These are phyloP conservation scores for Columba janthina DNA, from an alignment of 2,113 vertebrate genomes.

Conservation along the genomic window DNA sequence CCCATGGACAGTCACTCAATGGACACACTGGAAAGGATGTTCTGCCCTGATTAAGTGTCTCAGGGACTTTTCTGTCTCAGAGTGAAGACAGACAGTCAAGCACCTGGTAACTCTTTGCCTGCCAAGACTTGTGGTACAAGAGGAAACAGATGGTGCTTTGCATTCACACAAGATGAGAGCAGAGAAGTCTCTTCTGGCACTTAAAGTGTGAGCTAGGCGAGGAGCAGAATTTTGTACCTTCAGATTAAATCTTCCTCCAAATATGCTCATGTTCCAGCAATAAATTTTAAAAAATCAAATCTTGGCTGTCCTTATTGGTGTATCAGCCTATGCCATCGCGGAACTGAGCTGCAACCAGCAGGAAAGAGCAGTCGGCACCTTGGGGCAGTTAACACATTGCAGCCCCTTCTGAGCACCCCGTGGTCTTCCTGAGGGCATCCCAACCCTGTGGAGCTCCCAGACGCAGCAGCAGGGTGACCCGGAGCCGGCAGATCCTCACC, in stretches of 20 bases:
- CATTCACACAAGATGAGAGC: not conserved
- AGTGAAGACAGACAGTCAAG: not conserved
- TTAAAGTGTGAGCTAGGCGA: not conserved
- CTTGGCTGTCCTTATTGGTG: not conserved
- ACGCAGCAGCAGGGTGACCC: not conserved
- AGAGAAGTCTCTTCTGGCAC: slow-evolving; percentile 37
- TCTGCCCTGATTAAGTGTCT: slow-evolving; percentile 25
- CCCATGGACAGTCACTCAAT: not conserved
- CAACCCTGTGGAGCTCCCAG: not conserved
- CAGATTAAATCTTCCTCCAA: not conserved
- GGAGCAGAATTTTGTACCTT: not conserved
- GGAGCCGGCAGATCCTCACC: accelerated
- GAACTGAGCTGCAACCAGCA: not conserved
- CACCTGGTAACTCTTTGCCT: slow-evolving; percentile 46
- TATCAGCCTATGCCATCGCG: not conserved
- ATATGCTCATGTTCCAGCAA: slow-evolving; percentile 21
- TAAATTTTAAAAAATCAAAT: not conserved
- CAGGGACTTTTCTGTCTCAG: not conserved
- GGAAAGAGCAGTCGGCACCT: not conserved
- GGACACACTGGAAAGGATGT: not conserved
- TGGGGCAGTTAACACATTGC: not conserved
- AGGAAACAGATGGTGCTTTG: slow-evolving; percentile 50
- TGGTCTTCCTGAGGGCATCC: not conserved
- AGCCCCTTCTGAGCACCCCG: not conserved
- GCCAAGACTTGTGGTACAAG: slow-evolving; percentile 16